Conservation (phyloP, 1,140 invertebrate species). For the Asbolus verrucosus region DNA sequence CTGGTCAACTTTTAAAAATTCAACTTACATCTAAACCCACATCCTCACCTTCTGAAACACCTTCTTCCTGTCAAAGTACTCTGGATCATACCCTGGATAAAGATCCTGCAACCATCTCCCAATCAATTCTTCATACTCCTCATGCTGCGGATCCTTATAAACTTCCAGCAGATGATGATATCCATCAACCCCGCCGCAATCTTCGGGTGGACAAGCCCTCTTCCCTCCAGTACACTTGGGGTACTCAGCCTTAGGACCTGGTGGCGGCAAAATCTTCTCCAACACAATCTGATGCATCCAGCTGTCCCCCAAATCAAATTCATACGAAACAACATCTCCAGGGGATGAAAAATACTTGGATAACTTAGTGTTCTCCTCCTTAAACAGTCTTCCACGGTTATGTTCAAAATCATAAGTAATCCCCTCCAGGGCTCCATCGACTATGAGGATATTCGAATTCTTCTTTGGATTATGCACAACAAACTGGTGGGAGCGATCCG, state of each 20-base stretch:
- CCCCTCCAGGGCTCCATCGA: neutral
- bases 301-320: neutral
- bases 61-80: neutral
- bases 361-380: neutral
- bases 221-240: neutral
- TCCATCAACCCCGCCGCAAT: neutral
- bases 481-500: neutral
- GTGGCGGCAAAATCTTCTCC: slow-evolving; percentile 4
- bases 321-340: neutral
- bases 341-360: neutral
- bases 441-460: neutral
- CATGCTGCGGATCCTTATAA: neutral
- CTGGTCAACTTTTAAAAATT: too few species aligned
- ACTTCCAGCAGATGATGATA: neutral
- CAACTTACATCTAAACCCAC: neutral
- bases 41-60: neutral
- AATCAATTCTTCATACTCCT: neutral
- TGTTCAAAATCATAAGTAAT: neutral
- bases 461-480: neutral
- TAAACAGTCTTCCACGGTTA: neutral
- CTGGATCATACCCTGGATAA: neutral
- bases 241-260: neutral
- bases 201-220: neutral
- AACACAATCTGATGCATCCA: neutral
- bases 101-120: neutral